Evolutionary conservation across 64 coral and sea anemone species (phyloP).

Genomic region (Stichodactyla mertensii): DNA sequence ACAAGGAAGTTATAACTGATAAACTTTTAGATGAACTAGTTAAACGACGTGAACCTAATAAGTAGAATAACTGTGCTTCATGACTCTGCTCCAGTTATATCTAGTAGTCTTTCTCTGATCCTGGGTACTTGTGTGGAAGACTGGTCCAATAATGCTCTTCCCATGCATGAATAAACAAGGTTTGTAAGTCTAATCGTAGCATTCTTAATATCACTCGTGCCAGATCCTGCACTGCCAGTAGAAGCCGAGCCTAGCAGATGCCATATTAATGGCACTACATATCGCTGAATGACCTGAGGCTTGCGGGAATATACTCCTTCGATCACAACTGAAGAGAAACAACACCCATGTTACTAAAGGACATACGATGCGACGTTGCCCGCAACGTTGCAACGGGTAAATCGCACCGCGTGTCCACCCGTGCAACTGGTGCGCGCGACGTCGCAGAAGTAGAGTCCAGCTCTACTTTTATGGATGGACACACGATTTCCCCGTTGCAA

Average conservation of each 20-base stretch:
- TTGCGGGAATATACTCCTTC: constrained; percentile 67
- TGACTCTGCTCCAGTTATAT: constrained; percentile 25
- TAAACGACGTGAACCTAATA: background rate
- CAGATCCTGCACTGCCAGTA: constrained; percentile 58
- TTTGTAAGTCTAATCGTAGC: constrained; percentile 41
- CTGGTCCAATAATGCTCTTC: constrained; percentile 59
- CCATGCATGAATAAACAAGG: constrained; percentile 80
- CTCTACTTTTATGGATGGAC: too few species aligned
- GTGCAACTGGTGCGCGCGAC: too few species aligned
- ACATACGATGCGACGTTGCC: too few species aligned
- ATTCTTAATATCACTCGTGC: constrained; percentile 45
- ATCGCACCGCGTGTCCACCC: too few species aligned
- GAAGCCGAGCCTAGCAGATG: constrained; percentile 58
- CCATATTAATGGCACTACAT: constrained; percentile 89
- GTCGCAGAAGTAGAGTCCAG: too few species aligned
- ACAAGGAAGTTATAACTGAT: background rate
- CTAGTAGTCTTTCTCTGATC: constrained; percentile 67
- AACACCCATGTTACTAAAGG: background rate
- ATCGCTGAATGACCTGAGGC: constrained; percentile 58
- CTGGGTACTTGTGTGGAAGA: constrained; percentile 68
- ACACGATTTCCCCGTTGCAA: too few species aligned
- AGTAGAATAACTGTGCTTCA: background rate
- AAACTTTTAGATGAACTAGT: background rate
- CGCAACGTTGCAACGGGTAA: too few species aligned
- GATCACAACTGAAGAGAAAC: constrained; percentile 51